Base-by-base conservation (phyloP, 1,140 invertebrate genomes). In the Drosophila lacteicornis region DNA sequence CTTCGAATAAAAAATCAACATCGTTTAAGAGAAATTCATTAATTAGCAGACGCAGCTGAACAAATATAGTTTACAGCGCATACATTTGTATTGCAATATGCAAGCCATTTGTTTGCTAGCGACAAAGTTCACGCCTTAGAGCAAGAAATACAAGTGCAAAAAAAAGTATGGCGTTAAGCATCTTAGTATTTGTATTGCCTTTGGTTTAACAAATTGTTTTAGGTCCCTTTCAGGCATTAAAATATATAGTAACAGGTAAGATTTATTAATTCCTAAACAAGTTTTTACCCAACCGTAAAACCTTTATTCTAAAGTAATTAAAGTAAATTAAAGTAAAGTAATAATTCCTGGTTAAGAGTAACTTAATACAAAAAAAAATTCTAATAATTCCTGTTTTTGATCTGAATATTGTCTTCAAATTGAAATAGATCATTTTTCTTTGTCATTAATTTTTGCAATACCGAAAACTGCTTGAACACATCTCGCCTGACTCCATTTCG, bases 401-500 rank as follows among this genome's bases (percentile, higher is more conserved):
- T 17, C 0, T 12, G 2, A 17, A 33, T 30, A n/a, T 11, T n/a
- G 5, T 42, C 22, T n/a, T n/a, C n/a, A n/a, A n/a, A n/a, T n/a
- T n/a, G n/a, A n/a, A n/a, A n/a, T n/a, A n/a, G n/a, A n/a, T n/a
- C n/a, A n/a, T n/a, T n/a, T n/a, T n/a, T n/a, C n/a, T 12, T n/a
- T 1, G 2, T 12, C n/a, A 3, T 53, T 62, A 5, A 22, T 22
- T 42, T 33, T 49, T 15, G 17, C 17, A 13, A 42, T 43, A 51
- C 0, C 6, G 6, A 7, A 8, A 38, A 65, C 7, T 25, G 0
- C 19, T 25, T 13, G 7, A 70, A 13, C 62, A 0, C 1, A 51
- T 46, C 61, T 61, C 50, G 65, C 12, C 13, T 4, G 33, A 47
- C 19, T 45, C 47, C 27, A 56, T 45, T 30, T 56, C 8, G 15